Conservation (phyloP, 2,113 vertebrate species). For the Cyanoramphus novaezelandiae region DNA sequence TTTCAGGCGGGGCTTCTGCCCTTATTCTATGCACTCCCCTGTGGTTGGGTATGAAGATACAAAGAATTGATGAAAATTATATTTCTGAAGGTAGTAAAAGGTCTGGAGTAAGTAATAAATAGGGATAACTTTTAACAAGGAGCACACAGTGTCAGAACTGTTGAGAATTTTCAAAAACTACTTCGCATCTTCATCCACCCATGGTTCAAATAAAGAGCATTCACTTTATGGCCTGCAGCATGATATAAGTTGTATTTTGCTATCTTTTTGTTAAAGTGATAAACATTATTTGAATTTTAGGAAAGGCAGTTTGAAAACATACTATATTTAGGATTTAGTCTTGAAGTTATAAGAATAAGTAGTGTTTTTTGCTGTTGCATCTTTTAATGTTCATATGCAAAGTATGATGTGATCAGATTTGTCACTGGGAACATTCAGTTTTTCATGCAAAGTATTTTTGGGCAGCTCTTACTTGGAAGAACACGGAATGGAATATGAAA, state of each 20-base stretch:
- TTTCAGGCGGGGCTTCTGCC: background rate
- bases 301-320: background rate
- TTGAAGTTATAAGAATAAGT: conserved; percentile 1
- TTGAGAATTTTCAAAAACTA: conserved; percentile 26
- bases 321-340: conserved; percentile 25
- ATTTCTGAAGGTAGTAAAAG: conserved; percentile 4
- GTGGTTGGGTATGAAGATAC: background rate
- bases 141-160: conserved; percentile 8
- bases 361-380: conserved; percentile 27
- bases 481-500: background rate
- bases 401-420: conserved; percentile 1
- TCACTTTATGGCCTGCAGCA: conserved; percentile 34
- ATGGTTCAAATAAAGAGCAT: conserved; percentile 25
- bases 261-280: background rate
- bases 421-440: conserved; percentile 49
- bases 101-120: background rate
- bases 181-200: conserved; percentile 52
- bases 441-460: conserved; percentile 26
- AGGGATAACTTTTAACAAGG: background rate
- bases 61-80: conserved; percentile 10
- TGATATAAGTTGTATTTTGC: conserved; percentile 40
- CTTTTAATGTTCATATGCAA: background rate
- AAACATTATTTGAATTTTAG: conserved; percentile 32
- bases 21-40: background rate
- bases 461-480: background rate